Evolutionary conservation across 2,888 invertebrate genomes (phyloP).

Genomic region (Scaptomyza parva): DNA sequence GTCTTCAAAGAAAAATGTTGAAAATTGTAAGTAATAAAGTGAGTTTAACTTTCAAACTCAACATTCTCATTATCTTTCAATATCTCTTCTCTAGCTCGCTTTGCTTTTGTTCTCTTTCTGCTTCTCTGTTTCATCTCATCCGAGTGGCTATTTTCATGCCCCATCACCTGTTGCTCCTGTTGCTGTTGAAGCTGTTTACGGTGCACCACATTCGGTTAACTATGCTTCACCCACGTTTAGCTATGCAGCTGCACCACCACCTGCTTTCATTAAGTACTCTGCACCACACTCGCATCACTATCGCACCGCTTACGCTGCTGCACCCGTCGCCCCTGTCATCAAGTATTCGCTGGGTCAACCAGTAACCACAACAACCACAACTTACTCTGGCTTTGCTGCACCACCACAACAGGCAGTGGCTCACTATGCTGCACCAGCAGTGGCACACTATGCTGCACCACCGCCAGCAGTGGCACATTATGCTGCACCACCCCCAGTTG

Average conservation of each 20-base stretch:
- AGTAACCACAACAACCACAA: constrained; percentile 70
- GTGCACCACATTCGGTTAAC: constrained; percentile 26
- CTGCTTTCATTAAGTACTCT: constrained; percentile 44
- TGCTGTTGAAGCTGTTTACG: constrained; percentile 48
- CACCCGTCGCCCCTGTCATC: constrained; percentile 42
- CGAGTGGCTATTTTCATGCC: constrained; percentile 33
- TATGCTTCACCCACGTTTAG: constrained; percentile 28
- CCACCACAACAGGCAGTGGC: constrained; percentile 1
- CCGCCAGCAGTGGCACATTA: neutral
- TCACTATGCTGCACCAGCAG: constrained; percentile 13
- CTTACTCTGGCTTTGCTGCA: constrained; percentile 64
- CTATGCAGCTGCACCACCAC: constrained; percentile 31
- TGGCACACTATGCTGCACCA: constrained; percentile 3
- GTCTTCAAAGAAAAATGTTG: constrained; percentile 40
- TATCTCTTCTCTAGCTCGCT: constrained; percentile 21
- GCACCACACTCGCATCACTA: constrained; percentile 20
- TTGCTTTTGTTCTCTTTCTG: constrained; percentile 18
- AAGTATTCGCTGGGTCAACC: constrained; percentile 65
- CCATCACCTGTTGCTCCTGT: constrained; percentile 47
- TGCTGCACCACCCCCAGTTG: neutral
- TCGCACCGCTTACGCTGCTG: constrained; percentile 31
- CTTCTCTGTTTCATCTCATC: neutral
- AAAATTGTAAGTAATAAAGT: constrained; percentile 48
- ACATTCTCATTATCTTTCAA: neutral
- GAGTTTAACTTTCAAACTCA: too few relatives aligned